Evolutionary conservation across 2,113 vertebrate genomes (phyloP), one percentile per base, ranked within the genome.

Genomic region (Strix aluco): DNA sequence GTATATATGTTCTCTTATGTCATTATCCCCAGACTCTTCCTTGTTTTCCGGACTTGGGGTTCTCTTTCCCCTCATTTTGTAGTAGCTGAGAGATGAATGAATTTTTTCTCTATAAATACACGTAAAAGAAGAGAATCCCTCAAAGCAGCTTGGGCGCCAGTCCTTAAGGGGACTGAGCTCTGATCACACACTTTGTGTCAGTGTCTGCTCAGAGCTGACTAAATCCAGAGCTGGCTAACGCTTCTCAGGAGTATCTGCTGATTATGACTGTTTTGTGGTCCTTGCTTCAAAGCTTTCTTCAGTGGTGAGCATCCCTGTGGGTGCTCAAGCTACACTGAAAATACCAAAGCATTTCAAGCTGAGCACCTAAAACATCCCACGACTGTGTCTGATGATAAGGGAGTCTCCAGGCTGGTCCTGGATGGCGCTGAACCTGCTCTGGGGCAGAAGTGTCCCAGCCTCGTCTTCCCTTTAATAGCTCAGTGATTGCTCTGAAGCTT

Each of bases 1-100:
- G 3, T 15, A 0, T 7, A 0, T 25, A 1, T n/a, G 12, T 36
- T 49, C 44, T 63, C 34, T 25, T 6, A 4, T 4, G 7, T 54
- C 46, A 1, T 30, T 12, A 20, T 36, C 18, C 40, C 19, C 34
- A 3, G 7, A 4, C 0, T 5, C 13, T 2, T 9, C 19, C 46
- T 57, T 36, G 7, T n/a, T 38, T 71, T 66, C 19, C 25, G 38
- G 20, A 9, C 42, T 20, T 22, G 57, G 27, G n/a, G 13, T 54
- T 74, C 61, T 79, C 8, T 46, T 74, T 51, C 38, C 34, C 15
- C 25, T 55, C 8, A 0, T 29, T 77, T 42, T 32, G 36, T 79
- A 15, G 29, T 22, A 18, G n/a, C 65, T 18, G 46, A 29, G 54
- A n/a, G 46, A 27, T 85, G 26, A 11, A 13, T 36, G 81, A n/a